Percentiles rank a stretch among this genome's conserved stretches.
These are phyloP conservation scores for Tachina lurida DNA, from an alignment of 2,888 invertebrate genomes.

Conservation along the genomic window DNA sequence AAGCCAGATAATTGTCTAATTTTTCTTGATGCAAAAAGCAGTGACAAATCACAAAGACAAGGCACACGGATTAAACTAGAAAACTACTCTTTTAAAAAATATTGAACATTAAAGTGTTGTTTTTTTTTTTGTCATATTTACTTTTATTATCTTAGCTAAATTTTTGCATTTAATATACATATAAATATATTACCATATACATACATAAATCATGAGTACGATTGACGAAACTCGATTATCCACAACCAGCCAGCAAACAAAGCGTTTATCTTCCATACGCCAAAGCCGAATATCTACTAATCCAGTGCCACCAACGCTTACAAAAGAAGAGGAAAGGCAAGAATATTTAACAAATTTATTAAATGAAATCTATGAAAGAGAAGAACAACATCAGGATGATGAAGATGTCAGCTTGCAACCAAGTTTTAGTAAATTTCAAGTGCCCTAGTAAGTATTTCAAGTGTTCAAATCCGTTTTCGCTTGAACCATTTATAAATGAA, in stretches of 20 bases:
- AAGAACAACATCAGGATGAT: not conserved
- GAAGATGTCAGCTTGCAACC: conserved; percentile 56
- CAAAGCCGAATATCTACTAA: not conserved
- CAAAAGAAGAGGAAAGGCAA: not conserved
- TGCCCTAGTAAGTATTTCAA: conserved; percentile 72
- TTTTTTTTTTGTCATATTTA: no score
- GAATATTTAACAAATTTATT: conserved; percentile 18
- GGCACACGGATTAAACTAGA: no score
- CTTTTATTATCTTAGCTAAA: not conserved
- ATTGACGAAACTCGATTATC: conserved; percentile 10
- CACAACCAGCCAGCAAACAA: not conserved
- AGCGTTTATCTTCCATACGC: not conserved
- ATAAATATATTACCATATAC: not conserved
- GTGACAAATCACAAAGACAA: no score
- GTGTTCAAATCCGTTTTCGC: not conserved
- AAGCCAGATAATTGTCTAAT: no score
- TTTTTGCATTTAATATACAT: not conserved
- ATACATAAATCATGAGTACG: conserved; percentile 15
- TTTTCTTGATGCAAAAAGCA: no score
- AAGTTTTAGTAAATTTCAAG: conserved; percentile 72
- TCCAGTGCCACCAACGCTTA: not conserved
- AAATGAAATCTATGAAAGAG: not conserved
- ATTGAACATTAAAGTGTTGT: no score
- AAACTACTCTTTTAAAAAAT: no score
- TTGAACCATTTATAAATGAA: not conserved